These are phyloP conservation scores for Conomelus anceps DNA, from an alignment of 2,888 invertebrate genomes.

Conservation along the genomic window DNA sequence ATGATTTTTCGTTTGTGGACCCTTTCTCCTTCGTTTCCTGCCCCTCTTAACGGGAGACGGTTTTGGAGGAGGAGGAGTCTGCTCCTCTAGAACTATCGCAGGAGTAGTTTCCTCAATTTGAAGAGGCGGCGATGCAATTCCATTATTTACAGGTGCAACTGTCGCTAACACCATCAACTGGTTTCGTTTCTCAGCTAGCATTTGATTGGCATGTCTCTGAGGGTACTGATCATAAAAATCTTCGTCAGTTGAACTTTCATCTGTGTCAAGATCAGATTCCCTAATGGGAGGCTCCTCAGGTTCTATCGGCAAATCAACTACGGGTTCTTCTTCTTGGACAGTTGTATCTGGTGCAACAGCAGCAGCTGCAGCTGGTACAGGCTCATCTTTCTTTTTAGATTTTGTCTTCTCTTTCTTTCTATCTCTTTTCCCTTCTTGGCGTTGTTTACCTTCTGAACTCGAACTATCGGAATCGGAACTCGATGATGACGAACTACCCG, in stretches of 20 bases:
- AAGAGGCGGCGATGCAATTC: constrained; percentile 32
- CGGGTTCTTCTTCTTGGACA: constrained; percentile 45
- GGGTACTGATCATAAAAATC: constrained; percentile 83
- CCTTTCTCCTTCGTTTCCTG: constrained; percentile 47
- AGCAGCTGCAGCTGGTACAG: constrained; percentile 9
- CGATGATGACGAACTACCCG: constrained; percentile 54
- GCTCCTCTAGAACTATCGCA: background rate
- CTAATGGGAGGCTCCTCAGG: constrained; percentile 57
- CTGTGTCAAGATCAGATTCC: constrained; percentile 79
- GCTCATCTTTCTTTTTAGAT: constrained; percentile 28
- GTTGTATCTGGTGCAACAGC: constrained; percentile 29
- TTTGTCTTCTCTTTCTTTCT: constrained; percentile 47
- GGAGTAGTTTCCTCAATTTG: constrained; percentile 1
- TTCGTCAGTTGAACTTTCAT: constrained; percentile 79
- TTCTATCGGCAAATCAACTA: constrained; percentile 40
- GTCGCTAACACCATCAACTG: constrained; percentile 57
- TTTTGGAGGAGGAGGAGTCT: background rate
- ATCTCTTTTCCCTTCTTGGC: constrained; percentile 46
- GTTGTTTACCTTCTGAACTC: constrained; percentile 50
- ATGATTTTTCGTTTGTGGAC: constrained; percentile 56
- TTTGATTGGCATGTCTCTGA: constrained; percentile 62
- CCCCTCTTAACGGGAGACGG: constrained; percentile 37
- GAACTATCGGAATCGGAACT: constrained; percentile 55
- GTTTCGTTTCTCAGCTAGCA: constrained; percentile 59
- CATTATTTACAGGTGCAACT: constrained; percentile 46